These are phyloP conservation scores for Drosophila melanica DNA, from an alignment of 1,140 invertebrate genomes.

Conservation along the genomic window DNA sequence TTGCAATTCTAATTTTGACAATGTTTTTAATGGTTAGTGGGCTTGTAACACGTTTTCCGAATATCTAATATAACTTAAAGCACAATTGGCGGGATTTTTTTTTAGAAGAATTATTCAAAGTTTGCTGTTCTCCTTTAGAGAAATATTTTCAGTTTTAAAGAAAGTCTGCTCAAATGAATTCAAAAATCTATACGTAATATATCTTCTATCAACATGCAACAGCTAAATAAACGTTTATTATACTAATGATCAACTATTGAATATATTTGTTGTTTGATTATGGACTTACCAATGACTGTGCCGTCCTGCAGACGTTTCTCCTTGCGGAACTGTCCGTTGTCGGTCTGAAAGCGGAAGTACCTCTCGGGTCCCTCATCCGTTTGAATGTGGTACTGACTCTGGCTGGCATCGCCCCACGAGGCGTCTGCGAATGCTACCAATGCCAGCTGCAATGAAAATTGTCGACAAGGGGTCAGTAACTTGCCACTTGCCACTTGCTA, in stretches of 20 bases:
- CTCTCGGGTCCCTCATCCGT: conserved; percentile 95
- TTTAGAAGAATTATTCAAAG: no score
- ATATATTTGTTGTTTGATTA: background rate
- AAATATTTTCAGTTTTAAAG: background rate
- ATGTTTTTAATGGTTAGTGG: no score
- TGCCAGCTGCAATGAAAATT: conserved; percentile 62
- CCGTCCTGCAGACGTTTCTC: conserved; percentile 93
- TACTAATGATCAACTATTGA: background rate
- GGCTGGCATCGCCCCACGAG: conserved; percentile 62
- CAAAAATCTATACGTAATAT: background rate
- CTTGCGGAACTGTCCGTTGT: conserved; percentile 94
- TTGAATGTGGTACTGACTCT: conserved; percentile 93
- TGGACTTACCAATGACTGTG: conserved; percentile 88
- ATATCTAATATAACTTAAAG: no score
- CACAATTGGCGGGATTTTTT: no score
- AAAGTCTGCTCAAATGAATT: no score
- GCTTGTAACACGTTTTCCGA: no score
- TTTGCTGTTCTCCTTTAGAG: no score
- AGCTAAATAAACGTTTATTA: background rate
- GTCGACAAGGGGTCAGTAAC: conserved; percentile 41
- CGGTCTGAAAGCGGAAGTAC: conserved; percentile 93
- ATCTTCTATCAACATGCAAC: background rate
- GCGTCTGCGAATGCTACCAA: conserved; percentile 53
- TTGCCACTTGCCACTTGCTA: conserved; percentile 7
- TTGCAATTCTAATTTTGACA: no score